Evolutionary conservation across 1,140 invertebrate species (phyloP), one percentile per base, ranked within the genome.

Genomic region (Latrodectus geometricus): DNA sequence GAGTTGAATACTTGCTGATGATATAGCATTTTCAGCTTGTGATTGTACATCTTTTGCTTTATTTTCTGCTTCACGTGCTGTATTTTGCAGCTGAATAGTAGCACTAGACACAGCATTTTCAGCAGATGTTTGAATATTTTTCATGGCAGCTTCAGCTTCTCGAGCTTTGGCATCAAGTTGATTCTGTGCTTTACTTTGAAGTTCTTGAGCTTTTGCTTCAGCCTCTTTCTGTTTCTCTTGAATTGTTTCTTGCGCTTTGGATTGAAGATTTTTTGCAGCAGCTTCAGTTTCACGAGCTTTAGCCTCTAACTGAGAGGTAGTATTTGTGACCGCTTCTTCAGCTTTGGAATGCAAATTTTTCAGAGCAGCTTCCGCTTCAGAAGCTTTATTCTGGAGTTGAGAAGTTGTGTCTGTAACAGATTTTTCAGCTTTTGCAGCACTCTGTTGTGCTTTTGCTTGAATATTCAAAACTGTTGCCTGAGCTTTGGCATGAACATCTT

Each of bases 101-200:
- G 61, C 61, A 49, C 50, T 48, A 14, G 79, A 4, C 5, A 56
- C 68, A 15, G 54, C 52, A 15, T 49, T n/a, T 50, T 74, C 49
- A 20, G 72, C 81, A 8, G 23, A 52, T 14, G 81, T 73, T 20
- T 83, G 82, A 54, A 84, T 4, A 12, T 76, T 52, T 23, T 84
- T 56, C 9, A 23, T 48, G n/a, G 72, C 73, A 4, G 72, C 49
- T 68, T 84, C 73, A 4, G 73, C 72, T 76, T 84, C 82, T 14
- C 23, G 21, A 7, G 35, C 17, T 76, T 84, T 84, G 15, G 72
- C 35, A 52, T 84, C 82, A 5, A 84, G 21, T 48, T 86, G 35
- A 11, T 14, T 76, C 21, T 73, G 61, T 3, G 83, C 83, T 76
- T 77, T 70, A n/a, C 8, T 56, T 72, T 86, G 69, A n/a, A 86